Evolutionary conservation across 2,888 invertebrate species (phyloP), one percentile per base, ranked within the genome.

Genomic region (Shargacucullia verbasci): DNA sequence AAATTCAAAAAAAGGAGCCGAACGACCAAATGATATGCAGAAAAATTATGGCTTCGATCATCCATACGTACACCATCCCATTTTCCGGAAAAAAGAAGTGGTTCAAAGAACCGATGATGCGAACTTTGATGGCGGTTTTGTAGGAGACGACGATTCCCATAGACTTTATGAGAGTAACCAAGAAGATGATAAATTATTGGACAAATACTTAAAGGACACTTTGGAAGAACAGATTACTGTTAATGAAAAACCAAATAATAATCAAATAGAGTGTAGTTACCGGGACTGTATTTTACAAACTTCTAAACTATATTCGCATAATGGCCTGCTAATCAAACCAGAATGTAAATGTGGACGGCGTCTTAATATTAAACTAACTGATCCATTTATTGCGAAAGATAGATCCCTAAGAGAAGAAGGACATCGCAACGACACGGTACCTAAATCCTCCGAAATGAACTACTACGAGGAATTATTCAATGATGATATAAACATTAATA

Each of bases 281-380:
- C 58, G 55, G 38, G 67, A 78, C 8, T 83, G 82, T 57, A 13
- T 60, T 45, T 31, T 38, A 57, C 50, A 58, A 43, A 11, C 38
- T 35, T 13, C 43, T 13, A 60, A 43, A 49, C 38, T 33, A 12
- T 7, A 33, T 2, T 38, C 33, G 37, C 55, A 25, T 8, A 29
- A 15, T 1, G 52, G 46, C 0, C 7, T 49, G 20, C 31, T 48
- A 0, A n/a, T 49, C 8, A 69, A 62, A 31, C 45, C 67, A 8
- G 65, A 73, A 10, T 81, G 83, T 61, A 67, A 63, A 49, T 82
- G 82, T 55, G 59, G 50, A 13, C 31, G 14, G 20, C 20, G 29
- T 20, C 13, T 48, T 15, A 61, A 59, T 31, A 13, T 44, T 33
- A 59, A 50, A 44, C 25, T 27, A 27, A 20, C 15, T n/a, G 44